A percentile compares a stretch with the other conserved stretches of the same genome.
Evolutionary conservation across 2,888 invertebrate genomes (phyloP).

Genomic region (Harpagoxenus sublaevis): DNA sequence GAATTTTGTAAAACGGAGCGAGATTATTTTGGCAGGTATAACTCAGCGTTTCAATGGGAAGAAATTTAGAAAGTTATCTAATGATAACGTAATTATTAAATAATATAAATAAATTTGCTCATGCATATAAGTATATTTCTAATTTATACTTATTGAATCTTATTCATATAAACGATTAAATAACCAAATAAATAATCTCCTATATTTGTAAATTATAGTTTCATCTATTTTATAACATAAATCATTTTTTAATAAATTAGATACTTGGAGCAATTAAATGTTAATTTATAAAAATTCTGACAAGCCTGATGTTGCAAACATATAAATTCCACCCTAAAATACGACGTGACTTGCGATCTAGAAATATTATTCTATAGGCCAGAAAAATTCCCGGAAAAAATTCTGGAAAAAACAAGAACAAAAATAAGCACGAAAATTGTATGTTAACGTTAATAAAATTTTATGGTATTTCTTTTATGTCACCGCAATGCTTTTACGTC

Average conservation of each 20-base stretch:
- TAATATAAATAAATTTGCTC: not conserved
- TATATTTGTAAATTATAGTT: not conserved
- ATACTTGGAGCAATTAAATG: not conserved
- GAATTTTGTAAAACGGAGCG: not conserved
- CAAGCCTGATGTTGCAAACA: not conserved
- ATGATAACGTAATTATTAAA: not conserved
- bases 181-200: not conserved
- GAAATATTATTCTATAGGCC: not conserved
- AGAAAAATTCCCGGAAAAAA: not conserved
- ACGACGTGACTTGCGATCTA: not conserved
- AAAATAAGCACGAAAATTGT: not conserved
- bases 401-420: not conserved
- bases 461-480: not conserved
- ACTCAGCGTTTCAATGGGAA: not conserved
- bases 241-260: not conserved
- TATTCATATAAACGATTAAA: not conserved
- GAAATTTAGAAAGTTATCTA: not conserved
- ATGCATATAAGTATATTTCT: not conserved
- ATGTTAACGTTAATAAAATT: not conserved
- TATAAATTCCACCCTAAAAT: not conserved
- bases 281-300: constrained; percentile 2
- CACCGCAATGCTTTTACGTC: not conserved
- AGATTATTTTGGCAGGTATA: not conserved
- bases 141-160: not conserved
- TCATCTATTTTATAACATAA: not conserved